These are phyloP conservation scores for Doris montereyensis DNA, from an alignment of 2,888 invertebrate genomes.

Conservation along the genomic window DNA sequence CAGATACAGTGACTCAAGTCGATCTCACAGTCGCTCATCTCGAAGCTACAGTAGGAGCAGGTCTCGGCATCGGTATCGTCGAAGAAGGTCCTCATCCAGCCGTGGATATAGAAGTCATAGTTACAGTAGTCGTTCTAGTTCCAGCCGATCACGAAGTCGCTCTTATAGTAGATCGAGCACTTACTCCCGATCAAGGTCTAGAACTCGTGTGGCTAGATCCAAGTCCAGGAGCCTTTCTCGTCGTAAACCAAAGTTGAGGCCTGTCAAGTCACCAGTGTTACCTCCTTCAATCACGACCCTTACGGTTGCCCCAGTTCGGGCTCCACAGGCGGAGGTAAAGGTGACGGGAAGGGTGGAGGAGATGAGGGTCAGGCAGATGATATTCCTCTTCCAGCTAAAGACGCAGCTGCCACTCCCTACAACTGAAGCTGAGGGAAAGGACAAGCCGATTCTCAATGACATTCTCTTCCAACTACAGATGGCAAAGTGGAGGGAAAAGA, in stretches of 20 bases:
- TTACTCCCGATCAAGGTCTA: conserved; percentile 49
- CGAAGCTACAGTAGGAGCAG: conserved; percentile 54
- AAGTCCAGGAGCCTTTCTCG: conserved; percentile 46
- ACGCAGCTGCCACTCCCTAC: conserved; percentile 20
- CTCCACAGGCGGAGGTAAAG: conserved; percentile 20
- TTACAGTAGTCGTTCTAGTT: conserved; percentile 54
- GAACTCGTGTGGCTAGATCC: conserved; percentile 50
- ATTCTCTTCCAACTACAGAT: conserved; percentile 50
- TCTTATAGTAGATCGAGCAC: conserved; percentile 53
- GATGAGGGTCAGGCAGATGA: conserved; percentile 48
- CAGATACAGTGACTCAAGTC: conserved; percentile 54
- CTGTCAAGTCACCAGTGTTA: conserved; percentile 41
- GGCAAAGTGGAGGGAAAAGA: conserved; percentile 36
- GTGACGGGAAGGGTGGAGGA: conserved; percentile 8
- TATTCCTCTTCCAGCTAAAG: conserved; percentile 58
- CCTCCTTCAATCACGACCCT: conserved; percentile 32
- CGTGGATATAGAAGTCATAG: conserved; percentile 48
- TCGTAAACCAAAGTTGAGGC: conserved; percentile 22
- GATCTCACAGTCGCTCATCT: conserved; percentile 56
- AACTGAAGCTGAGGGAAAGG: conserved; percentile 37
- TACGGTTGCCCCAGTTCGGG: conserved; percentile 39
- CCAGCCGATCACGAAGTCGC: conserved; percentile 53
- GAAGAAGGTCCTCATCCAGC: conserved; percentile 41
- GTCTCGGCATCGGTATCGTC: conserved; percentile 48
- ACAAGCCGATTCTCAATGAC: conserved; percentile 44